Evolutionary conservation across 1,140 invertebrate species (phyloP).

Genomic region (Alviniconcha marisindica): DNA sequence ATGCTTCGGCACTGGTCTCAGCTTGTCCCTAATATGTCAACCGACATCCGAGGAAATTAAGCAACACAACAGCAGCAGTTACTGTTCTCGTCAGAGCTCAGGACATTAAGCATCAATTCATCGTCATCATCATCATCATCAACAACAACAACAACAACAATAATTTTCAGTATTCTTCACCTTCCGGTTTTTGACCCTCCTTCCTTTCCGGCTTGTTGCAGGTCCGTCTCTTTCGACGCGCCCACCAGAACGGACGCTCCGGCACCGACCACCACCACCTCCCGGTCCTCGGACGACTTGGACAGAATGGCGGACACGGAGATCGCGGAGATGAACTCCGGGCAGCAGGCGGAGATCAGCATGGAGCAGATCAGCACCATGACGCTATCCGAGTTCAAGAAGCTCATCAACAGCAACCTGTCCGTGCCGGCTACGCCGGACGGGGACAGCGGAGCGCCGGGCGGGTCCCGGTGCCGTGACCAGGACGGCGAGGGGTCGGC

Average conservation of each 20-base stretch:
- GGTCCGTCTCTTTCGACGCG: slow-evolving; percentile 39
- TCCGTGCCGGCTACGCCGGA: slow-evolving; percentile 27
- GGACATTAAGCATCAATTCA: too few relatives aligned
- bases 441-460: slow-evolving; percentile 34
- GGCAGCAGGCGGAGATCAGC: slow-evolving; percentile 30
- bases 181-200: too few relatives aligned
- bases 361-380: slow-evolving; percentile 65
- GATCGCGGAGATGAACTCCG: not conserved
- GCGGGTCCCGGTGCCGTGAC: not conserved
- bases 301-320: slow-evolving; percentile 37
- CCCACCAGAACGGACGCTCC: slow-evolving; percentile 26
- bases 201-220: not conserved
- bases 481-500: slow-evolving; percentile 40
- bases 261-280: slow-evolving; percentile 16
- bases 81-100: too few relatives aligned
- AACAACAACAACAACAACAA: too few relatives aligned
- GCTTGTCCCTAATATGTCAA: too few relatives aligned
- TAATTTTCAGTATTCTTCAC: too few relatives aligned
- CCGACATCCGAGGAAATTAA: too few relatives aligned
- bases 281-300: slow-evolving; percentile 20
- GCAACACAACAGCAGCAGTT: too few relatives aligned
- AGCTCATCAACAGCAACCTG: slow-evolving; percentile 56
- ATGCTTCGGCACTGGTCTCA: too few relatives aligned
- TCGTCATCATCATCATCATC: too few relatives aligned
- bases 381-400: slow-evolving; percentile 69